Conservation (phyloP, 2,113 vertebrate species). For the Cynocephalus volans region DNA sequence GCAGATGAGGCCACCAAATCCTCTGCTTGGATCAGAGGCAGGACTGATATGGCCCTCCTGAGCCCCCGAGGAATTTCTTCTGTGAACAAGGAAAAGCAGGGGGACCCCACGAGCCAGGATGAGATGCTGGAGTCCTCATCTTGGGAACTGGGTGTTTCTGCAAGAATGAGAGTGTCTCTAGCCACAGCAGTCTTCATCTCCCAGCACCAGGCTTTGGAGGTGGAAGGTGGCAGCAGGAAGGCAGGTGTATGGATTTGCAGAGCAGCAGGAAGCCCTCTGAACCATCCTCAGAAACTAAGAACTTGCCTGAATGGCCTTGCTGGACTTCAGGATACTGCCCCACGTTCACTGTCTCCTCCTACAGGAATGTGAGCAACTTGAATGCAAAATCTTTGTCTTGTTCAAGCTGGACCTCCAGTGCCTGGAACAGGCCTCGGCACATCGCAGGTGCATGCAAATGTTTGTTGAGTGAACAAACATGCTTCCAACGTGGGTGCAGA, state of each 20-base stretch:
- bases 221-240: accelerated
- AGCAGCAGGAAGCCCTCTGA: background rate
- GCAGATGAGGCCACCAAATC: accelerated
- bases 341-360: background rate
- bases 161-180: background rate
- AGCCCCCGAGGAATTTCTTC: background rate
- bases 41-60: background rate
- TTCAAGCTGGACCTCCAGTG: background rate
- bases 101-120: too few relatives aligned
- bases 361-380: accelerated
- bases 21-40: background rate
- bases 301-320: background rate
- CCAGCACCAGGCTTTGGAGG: accelerated
- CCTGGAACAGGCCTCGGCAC: background rate
- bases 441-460: accelerated
- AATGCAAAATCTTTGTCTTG: background rate
- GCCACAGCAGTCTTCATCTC: accelerated
- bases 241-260: accelerated
- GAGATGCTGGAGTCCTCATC: background rate
- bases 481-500: accelerated
- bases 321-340: accelerated
- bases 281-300: accelerated
- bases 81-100: background rate
- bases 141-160: background rate
- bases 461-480: background rate